Percentiles rank a stretch among this genome's conserved stretches.
phyloP scores from a whole-genome alignment of 2,797 vertebrate genomes.

The Champsocephalus gunnari region DNA sequence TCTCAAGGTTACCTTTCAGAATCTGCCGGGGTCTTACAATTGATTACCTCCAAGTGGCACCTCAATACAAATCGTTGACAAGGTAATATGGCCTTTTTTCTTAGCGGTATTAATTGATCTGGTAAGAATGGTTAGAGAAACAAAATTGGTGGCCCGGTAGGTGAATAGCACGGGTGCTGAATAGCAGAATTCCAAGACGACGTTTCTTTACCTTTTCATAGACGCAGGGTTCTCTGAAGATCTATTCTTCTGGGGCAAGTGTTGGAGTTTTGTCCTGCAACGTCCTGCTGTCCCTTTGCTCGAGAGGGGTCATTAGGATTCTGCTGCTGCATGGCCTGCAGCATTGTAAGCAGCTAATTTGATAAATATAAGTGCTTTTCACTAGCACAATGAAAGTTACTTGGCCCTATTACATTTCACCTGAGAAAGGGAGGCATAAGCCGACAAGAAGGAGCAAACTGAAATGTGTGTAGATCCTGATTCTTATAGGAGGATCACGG shows the following conservation, averaged over 20 bases:
- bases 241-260: not conserved
- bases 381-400: not conserved
- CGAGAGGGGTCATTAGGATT: not conserved
- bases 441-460: not conserved
- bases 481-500: not conserved
- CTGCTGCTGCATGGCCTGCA: not conserved
- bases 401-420: not conserved
- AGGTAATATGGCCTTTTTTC: constrained; percentile 44
- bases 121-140: constrained; percentile 45
- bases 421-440: constrained; percentile 16
- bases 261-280: not conserved
- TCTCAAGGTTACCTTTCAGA: constrained; percentile 69
- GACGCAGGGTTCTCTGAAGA: constrained; percentile 12
- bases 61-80: constrained; percentile 73
- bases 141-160: constrained; percentile 11
- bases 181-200: constrained; percentile 25
- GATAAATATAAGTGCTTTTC: not conserved
- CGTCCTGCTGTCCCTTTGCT: not conserved
- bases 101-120: constrained; percentile 60
- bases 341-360: not conserved
- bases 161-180: constrained; percentile 21
- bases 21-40: constrained; percentile 63
- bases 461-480: not conserved
- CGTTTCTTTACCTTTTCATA: constrained; percentile 33
- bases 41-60: constrained; percentile 74